Conservation (phyloP, 2,797 vertebrate species). For the Falco novaeseelandiae region DNA sequence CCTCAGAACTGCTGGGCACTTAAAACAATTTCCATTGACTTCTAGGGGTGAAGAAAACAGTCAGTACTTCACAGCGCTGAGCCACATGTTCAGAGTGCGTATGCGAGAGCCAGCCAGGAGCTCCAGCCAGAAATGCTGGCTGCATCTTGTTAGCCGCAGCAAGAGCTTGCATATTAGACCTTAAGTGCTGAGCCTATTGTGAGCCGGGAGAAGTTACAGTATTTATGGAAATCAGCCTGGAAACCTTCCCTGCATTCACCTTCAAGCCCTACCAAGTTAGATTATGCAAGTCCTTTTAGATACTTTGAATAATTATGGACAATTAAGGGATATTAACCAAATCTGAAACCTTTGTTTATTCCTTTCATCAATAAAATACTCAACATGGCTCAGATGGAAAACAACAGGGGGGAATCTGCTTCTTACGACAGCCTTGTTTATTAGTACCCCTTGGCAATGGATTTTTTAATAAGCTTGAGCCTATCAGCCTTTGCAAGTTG, state of each 20-base stretch:
- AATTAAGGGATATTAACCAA: not conserved
- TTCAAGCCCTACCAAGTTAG: not conserved
- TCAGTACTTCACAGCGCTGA: not conserved
- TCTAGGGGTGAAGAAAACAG: not conserved
- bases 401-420: not conserved
- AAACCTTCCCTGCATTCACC: not conserved
- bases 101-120: constrained; percentile 19
- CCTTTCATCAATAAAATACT: not conserved
- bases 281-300: not conserved
- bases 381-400: not conserved
- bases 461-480: not conserved
- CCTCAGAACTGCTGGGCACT: not conserved
- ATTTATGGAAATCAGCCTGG: not conserved
- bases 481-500: not conserved
- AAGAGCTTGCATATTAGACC: not conserved
- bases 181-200: not conserved
- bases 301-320: not conserved
- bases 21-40: not conserved
- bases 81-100: not conserved
- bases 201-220: not conserved
- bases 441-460: not conserved
- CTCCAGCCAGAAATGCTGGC: constrained; percentile 49
- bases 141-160: constrained; percentile 1
- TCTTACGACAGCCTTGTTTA: not conserved
- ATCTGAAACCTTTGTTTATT: not conserved